These are phyloP conservation scores for Aythya baeri DNA, from an alignment of 2,113 vertebrate genomes.

Conservation along the genomic window DNA sequence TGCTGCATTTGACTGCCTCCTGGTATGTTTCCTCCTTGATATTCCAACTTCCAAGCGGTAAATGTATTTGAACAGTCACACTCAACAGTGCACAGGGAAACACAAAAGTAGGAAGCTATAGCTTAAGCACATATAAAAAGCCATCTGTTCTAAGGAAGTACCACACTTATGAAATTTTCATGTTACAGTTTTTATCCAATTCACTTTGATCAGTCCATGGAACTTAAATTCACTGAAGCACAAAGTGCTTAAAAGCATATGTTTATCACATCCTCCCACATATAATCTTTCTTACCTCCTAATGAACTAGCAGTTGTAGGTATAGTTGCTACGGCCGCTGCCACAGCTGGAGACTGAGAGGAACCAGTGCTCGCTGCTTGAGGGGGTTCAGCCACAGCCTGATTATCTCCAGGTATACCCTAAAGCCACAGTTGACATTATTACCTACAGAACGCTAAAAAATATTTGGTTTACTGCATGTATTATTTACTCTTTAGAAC, in stretches of 20 bases:
- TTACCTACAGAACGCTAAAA: not conserved
- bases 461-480: not conserved
- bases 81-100: not conserved
- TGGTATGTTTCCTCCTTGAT: not conserved
- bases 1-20: not conserved
- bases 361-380: conserved; percentile 75
- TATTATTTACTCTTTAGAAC: not conserved
- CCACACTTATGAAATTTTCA: not conserved
- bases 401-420: conserved; percentile 89
- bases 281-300: conserved; percentile 73
- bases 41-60: not conserved
- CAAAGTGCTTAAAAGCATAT: not conserved
- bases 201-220: not conserved
- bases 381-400: conserved; percentile 77
- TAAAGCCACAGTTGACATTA: conserved; percentile 63
- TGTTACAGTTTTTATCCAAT: not conserved
- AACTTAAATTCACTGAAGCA: not conserved
- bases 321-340: conserved; percentile 75
- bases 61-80: not conserved
- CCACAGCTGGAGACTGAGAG: conserved; percentile 76
- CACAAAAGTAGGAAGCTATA: not conserved
- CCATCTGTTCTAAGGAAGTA: not conserved
- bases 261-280: not conserved
- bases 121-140: not conserved
- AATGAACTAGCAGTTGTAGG: conserved; percentile 69